Conservation (phyloP, 1,140 invertebrate species). For the Philotrypesis tridentata region DNA sequence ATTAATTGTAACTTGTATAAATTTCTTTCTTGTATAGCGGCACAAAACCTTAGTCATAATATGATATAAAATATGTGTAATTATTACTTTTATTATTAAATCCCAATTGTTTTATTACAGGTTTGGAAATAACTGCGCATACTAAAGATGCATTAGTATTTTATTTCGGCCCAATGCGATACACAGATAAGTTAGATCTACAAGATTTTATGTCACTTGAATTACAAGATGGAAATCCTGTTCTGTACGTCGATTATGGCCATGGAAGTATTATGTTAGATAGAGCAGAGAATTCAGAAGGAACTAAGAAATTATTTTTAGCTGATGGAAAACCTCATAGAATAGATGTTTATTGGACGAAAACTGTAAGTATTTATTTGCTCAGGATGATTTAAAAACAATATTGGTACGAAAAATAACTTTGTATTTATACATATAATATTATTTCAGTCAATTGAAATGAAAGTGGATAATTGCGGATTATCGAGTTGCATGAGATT, state of each 20-base stretch:
- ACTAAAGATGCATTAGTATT: constrained; percentile 87
- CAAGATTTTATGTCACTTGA: constrained; percentile 95
- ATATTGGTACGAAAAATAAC: background rate
- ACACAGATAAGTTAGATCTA: constrained; percentile 76
- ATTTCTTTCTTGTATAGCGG: too few species aligned
- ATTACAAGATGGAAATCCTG: constrained; percentile 87
- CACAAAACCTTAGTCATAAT: too few species aligned
- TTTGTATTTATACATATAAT: constrained; percentile 1
- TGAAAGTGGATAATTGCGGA: constrained; percentile 85
- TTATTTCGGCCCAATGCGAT: constrained; percentile 90
- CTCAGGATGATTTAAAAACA: background rate
- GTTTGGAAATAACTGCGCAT: constrained; percentile 84
- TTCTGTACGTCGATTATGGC: constrained; percentile 92
- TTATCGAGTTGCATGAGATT: constrained; percentile 82
- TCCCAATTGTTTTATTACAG: constrained; percentile 52
- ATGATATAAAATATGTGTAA: too few species aligned
- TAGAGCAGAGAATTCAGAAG: constrained; percentile 56
- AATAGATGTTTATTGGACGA: constrained; percentile 86
- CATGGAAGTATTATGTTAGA: constrained; percentile 79
- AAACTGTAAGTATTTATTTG: constrained; percentile 70
- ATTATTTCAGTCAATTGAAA: constrained; percentile 76
- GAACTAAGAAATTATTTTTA: constrained; percentile 82
- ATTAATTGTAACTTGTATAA: too few species aligned
- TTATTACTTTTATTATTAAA: background rate
- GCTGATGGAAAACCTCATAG: constrained; percentile 86